A percentile compares a stretch with the other conserved stretches of the same genome.
Evolutionary conservation across 2,113 vertebrate species (phyloP).

Genomic region (Potamarius usumacintae): DNA sequence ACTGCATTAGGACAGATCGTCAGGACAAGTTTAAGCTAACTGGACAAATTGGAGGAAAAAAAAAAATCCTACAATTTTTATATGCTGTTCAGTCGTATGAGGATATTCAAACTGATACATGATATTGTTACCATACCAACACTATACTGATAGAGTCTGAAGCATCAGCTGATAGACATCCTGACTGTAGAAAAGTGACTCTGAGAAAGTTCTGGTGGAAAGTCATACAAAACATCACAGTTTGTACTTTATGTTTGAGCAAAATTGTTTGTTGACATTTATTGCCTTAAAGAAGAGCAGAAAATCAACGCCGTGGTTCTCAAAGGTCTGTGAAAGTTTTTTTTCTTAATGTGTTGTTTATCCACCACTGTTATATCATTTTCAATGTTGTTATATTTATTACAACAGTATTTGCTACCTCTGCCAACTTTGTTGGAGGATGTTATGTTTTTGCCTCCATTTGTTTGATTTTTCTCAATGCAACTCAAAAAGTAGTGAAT

Average conservation of each 20-base stretch:
- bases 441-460: too few species aligned
- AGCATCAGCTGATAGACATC: neutral
- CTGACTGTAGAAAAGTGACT: neutral
- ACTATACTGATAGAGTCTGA: neutral
- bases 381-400: neutral
- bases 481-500: too few species aligned
- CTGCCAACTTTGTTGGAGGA: too few species aligned
- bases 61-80: neutral
- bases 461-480: too few species aligned
- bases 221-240: neutral
- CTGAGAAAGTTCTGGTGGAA: neutral
- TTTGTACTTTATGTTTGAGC: neutral
- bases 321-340: too few species aligned
- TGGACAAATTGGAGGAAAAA: too few species aligned
- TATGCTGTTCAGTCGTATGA: neutral
- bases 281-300: neutral
- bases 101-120: neutral
- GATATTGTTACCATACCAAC: neutral
- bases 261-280: neutral
- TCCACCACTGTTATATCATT: neutral
- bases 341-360: too few species aligned
- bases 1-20: too few species aligned
- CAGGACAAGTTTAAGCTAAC: neutral
- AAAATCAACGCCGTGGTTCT: too few species aligned
- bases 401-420: neutral